Percentiles rank a stretch among this genome's conserved stretches.
Evolutionary conservation across 2,888 invertebrate species (phyloP).

Genomic region (Phyto melanocephala): DNA sequence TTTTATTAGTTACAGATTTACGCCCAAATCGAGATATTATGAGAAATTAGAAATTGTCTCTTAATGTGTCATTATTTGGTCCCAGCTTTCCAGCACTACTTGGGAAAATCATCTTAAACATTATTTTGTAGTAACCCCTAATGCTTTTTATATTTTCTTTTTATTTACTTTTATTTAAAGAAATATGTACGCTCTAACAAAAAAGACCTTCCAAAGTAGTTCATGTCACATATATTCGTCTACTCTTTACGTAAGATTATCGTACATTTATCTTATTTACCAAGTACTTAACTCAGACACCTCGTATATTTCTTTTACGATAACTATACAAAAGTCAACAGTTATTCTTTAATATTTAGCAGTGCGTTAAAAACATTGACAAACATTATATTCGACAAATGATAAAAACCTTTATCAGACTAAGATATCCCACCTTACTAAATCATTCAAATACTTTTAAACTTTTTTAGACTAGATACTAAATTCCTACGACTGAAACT

Average conservation of each 20-base stretch:
- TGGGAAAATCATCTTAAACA: too few species aligned
- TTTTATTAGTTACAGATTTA: too few species aligned
- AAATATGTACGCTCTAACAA: background rate
- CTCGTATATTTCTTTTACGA: background rate
- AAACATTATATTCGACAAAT: background rate
- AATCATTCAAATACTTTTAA: background rate
- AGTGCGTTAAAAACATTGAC: background rate
- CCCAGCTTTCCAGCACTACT: too few species aligned
- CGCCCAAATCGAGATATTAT: too few species aligned
- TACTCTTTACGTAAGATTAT: background rate
- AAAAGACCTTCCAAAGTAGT: background rate
- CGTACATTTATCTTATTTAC: background rate
- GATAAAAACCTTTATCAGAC: background rate
- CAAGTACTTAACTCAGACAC: background rate
- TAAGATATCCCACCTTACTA: background rate
- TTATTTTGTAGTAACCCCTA: too few species aligned
- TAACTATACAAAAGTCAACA: slow-evolving; percentile 1
- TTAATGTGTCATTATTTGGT: too few species aligned
- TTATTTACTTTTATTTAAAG: background rate
- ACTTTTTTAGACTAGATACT: background rate
- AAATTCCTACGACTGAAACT: slow-evolving; percentile 14
- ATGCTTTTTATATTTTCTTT: background rate
- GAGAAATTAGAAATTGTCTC: too few species aligned
- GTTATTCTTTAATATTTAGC: slow-evolving; percentile 3
- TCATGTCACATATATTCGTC: background rate